Conservation (phyloP, 2,888 invertebrate species). For the Allophyes oxyacanthae region DNA sequence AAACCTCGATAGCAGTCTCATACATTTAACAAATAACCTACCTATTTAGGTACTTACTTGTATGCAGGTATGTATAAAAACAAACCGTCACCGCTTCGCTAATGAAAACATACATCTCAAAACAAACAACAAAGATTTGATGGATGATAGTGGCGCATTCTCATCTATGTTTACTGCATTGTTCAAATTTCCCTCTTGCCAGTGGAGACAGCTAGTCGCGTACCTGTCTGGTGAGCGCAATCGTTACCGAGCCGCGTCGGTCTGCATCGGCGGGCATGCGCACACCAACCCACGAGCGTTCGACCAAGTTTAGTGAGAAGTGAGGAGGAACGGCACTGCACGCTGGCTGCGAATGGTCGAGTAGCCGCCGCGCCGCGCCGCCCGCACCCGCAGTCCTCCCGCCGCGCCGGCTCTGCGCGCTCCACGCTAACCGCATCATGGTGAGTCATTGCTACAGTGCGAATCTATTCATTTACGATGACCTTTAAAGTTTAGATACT, state of each 20-base stretch:
- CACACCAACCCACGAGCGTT: conserved; percentile 70
- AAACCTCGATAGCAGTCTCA: no score
- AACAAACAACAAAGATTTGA: conserved; percentile 58
- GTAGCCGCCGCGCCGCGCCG: conserved; percentile 73
- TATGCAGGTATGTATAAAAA: background rate
- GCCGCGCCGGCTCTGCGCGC: conserved; percentile 85
- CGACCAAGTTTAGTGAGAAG: conserved; percentile 76
- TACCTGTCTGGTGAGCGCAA: conserved; percentile 83
- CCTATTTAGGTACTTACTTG: no score
- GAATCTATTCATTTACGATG: conserved; percentile 82
- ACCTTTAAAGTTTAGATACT: conserved; percentile 70
- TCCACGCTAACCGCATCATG: conserved; percentile 86
- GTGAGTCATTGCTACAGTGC: conserved; percentile 86
- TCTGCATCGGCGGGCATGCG: conserved; percentile 87
- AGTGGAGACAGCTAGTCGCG: conserved; percentile 86
- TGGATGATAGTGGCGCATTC: conserved; percentile 66
- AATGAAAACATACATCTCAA: conserved; percentile 52
- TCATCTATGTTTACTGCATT: conserved; percentile 74
- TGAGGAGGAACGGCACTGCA: conserved; percentile 79
- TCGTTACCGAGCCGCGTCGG: conserved; percentile 85
- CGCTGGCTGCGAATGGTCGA: conserved; percentile 74
- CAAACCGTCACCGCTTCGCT: conserved; percentile 14
- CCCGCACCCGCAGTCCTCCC: conserved; percentile 85
- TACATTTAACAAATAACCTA: no score
- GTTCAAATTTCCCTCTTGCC: conserved; percentile 82